Evolutionary conservation across 2,113 vertebrate genomes (phyloP), one percentile per base, ranked within the genome.

Genomic region (Eclectus roratus): DNA sequence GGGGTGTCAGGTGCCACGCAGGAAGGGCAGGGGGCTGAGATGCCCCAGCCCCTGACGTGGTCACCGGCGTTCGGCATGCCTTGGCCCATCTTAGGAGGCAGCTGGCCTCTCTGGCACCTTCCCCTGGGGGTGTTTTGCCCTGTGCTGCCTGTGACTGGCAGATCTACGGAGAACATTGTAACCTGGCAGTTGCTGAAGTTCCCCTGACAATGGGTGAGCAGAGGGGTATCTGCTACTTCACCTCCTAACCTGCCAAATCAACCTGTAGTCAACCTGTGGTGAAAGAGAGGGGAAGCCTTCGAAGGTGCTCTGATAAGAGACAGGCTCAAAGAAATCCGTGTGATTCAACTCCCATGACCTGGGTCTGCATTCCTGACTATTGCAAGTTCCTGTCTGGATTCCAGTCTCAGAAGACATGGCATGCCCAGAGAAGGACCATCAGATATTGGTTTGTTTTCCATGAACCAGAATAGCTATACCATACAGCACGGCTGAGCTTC

Each of bases 41-140:
- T 1, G 3, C 4, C 0, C 3, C 66, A 13, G 25, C 9, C 33
- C 31, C 60, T 12, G 0, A 9, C 6, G n/a, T 3, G 15, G 35
- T 31, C 44, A 17, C 13, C 3, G 0, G 12, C 9, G 29, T 18
- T 72, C 21, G 33, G 19, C 44, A 4, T 1, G 10, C 25, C 61
- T 66, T 6, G 27, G 27, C 24, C 31, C 49, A 55, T 68, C 74
- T 10, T 14, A 17, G 37, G 37, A 31, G 43, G 39, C 33, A 19
- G 25, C 13, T 68, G 43, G 39, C 7, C 21, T 33, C 68, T 29
- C 31, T 3, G 4, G 29, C 43, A 74, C 39, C 61, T 44, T 89
- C 52, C 43, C 2, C 0, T 8, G 1, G 19, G 9, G 29, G 3
- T 19, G 24, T 47, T 80, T 25, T 6, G 10, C 14, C 13, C 56